phyloP scores from a whole-genome alignment of 2,888 invertebrate species.

The Bugulina stolonifera region DNA sequence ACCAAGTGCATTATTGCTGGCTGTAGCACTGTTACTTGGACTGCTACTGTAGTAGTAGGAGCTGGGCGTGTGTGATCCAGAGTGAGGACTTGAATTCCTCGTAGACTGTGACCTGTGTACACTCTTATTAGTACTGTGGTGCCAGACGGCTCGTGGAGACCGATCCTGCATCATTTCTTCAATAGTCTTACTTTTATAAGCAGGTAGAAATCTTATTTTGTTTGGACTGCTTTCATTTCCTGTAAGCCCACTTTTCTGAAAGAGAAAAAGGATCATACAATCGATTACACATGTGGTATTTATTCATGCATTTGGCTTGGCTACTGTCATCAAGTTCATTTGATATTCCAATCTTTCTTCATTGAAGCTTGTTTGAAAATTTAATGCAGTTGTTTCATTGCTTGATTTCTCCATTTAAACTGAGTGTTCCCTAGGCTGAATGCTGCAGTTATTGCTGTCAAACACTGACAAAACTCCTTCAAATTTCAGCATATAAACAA shows the following conservation, averaged over 20 bases:
- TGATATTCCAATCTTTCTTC: not conserved
- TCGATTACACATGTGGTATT: slow-evolving; percentile 10
- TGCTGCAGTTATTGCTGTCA: too few relatives aligned
- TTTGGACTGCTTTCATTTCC: not conserved
- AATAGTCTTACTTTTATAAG: slow-evolving; percentile 2
- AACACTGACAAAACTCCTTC: too few relatives aligned
- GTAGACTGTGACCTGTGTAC: not conserved
- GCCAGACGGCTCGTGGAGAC: slow-evolving; percentile 7
- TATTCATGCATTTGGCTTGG: too few relatives aligned
- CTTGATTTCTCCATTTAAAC: too few relatives aligned
- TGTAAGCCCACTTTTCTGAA: slow-evolving; percentile 6
- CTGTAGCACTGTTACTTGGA: not conserved
- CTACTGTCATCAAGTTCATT: slow-evolving; percentile 13
- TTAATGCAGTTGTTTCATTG: too few relatives aligned
- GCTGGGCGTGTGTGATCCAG: not conserved
- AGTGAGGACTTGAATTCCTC: not conserved
- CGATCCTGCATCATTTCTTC: slow-evolving; percentile 16
- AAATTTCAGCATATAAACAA: too few relatives aligned
- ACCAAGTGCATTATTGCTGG: too few relatives aligned
- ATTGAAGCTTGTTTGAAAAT: too few relatives aligned
- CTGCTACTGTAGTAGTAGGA: not conserved
- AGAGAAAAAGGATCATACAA: not conserved
- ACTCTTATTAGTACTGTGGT: not conserved
- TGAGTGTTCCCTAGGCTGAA: too few relatives aligned
- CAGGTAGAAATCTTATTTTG: slow-evolving; percentile 14